Conservation (phyloP, 2,888 invertebrate species). For the Eustalomyia histrio region DNA sequence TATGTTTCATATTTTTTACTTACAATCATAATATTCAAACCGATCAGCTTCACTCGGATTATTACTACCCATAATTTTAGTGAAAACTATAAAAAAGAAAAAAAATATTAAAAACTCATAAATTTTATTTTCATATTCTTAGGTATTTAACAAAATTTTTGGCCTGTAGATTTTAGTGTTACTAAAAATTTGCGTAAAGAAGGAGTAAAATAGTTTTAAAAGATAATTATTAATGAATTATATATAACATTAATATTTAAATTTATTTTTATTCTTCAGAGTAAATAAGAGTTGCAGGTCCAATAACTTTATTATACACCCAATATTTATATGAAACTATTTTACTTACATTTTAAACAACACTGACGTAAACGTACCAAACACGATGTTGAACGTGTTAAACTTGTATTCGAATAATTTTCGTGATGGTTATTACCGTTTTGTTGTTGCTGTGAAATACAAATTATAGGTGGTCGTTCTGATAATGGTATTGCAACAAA, state of each 20-base stretch:
- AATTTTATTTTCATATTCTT: neutral
- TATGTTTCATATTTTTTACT: conserved; percentile 67
- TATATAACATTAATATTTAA: too few species aligned
- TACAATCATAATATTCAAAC: conserved; percentile 77
- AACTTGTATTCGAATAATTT: conserved; percentile 48
- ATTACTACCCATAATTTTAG: conserved; percentile 78
- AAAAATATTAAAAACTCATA: conserved; percentile 25
- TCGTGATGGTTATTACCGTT: conserved; percentile 54
- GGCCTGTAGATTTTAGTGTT: too few species aligned
- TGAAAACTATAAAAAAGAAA: conserved; percentile 71
- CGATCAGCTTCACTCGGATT: conserved; percentile 77
- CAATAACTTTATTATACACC: neutral
- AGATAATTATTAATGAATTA: too few species aligned
- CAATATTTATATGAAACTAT: neutral
- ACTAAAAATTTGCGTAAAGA: too few species aligned
- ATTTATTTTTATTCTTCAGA: too few species aligned
- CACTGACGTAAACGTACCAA: conserved; percentile 73
- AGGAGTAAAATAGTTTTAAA: too few species aligned
- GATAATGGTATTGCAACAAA: conserved; percentile 57
- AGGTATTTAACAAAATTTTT: neutral
- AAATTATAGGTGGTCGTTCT: conserved; percentile 52
- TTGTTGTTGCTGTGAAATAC: conserved; percentile 45
- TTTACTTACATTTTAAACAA: conserved; percentile 71
- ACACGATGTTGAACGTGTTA: conserved; percentile 68
- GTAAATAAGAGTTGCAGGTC: too few species aligned